Base-by-base conservation (phyloP, 2,797 vertebrate genomes). In the Simalia tracyae region DNA sequence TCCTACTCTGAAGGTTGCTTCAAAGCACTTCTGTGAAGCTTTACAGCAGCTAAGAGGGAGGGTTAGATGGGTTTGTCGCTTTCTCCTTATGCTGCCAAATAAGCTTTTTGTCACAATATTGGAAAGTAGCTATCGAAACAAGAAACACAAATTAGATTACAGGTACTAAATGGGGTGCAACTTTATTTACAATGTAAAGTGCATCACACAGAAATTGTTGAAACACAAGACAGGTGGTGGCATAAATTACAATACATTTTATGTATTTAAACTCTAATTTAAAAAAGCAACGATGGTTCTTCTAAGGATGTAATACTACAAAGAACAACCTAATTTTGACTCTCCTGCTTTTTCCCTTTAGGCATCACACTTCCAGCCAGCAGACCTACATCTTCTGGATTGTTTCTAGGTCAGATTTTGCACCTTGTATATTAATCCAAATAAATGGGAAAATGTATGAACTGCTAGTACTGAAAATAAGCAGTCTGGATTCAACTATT, bases 181-280 rank as follows among this genome's bases (percentile, higher is more conserved):
- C 94, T 96, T 96, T 96, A 96, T 96, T 96, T 95, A 95, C 94
- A 96, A 96, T 93, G 92, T 97, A 96, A 97, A 96, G 97, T 96
- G 95, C 93, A 93, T 97, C 96, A 94, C 93, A 93, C 84, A 87
- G 91, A 92, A 93, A 85, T 95, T 0, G 0, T 89, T 93, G 91
- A 94, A 93, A 94, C 96, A 95, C 95, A 95, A 42, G 93, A 92
- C 50, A 76, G 84, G 92, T 89, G 89, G 92, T 93, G 88, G 95
- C 96, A 95, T 94, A 96, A 95, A 96, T 94, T 92, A 93, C 93
- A 93, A 14, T 88, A 92, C 91, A 94, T 56, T 92, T 95, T 36
- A 3, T 90, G 93, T 72, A 10, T 88, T 90, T 63, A 88, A 91
- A 90, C 54, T 59, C 6, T 42, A 28, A 31, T 60, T 89, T 14